Conservation (phyloP, 2,797 vertebrate species). For the Pantherophis alleghaniensis region DNA sequence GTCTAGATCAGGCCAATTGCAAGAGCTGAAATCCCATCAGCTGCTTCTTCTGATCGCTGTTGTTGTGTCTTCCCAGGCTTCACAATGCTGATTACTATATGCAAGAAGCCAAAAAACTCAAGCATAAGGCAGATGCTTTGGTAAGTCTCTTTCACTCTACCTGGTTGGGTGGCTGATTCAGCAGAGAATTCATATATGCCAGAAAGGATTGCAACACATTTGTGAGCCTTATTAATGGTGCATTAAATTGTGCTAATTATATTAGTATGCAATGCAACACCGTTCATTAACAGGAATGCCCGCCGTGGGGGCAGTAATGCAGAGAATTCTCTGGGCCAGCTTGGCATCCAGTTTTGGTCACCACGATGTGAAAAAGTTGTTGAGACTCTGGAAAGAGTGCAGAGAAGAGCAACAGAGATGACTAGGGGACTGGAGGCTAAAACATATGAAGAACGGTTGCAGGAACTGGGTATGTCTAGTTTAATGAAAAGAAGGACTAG, state of each 20-base stretch:
- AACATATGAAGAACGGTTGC: too few relatives aligned
- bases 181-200: background rate
- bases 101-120: conserved; percentile 96
- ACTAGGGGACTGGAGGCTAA: too few relatives aligned
- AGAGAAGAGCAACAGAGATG: too few relatives aligned
- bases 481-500: too few relatives aligned
- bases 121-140: conserved; percentile 97
- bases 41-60: background rate
- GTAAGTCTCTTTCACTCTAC: conserved; percentile 70
- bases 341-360: background rate
- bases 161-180: background rate
- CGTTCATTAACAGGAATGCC: background rate
- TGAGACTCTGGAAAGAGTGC: too few relatives aligned
- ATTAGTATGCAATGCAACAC: background rate
- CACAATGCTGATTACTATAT: conserved; percentile 96
- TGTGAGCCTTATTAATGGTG: background rate
- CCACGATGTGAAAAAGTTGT: too few relatives aligned
- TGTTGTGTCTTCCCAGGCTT: conserved; percentile 74
- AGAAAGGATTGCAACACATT: background rate
- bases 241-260: conserved; percentile 2
- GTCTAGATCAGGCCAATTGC: background rate
- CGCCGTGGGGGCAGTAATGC: background rate
- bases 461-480: too few relatives aligned
- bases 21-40: background rate
- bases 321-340: background rate